These are phyloP conservation scores for Galbula dea DNA, from an alignment of 2,113 vertebrate species.

Conservation along the genomic window DNA sequence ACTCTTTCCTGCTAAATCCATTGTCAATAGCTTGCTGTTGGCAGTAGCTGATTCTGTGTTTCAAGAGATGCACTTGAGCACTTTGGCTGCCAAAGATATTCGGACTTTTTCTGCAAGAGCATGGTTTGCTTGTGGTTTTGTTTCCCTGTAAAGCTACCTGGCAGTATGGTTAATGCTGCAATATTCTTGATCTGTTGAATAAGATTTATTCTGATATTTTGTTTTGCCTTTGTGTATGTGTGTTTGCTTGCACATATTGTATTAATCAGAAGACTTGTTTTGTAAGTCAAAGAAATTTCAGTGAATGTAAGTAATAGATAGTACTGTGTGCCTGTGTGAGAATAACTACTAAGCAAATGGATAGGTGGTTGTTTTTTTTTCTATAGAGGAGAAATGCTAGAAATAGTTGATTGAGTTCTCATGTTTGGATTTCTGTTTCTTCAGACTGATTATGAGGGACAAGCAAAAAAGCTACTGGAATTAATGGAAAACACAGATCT, in stretches of 20 bases:
- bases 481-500: slow-evolving; percentile 91
- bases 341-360: not conserved
- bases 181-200: not conserved
- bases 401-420: not conserved
- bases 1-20: not conserved
- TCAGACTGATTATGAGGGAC: slow-evolving; percentile 97
- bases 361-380: not conserved
- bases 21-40: not conserved
- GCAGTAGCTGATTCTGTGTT: not conserved
- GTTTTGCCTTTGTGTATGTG: not conserved
- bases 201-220: not conserved
- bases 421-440: slow-evolving; percentile 6
- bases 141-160: not conserved
- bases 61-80: not conserved
- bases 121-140: not conserved
- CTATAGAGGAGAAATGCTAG: not conserved
- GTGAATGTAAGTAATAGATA: not conserved
- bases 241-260: not conserved
- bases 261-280: not conserved
- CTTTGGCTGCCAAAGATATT: not conserved
- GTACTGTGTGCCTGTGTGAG: not conserved
- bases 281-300: not conserved
- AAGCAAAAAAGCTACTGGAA: slow-evolving; percentile 95
- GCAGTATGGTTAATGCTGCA: not conserved
- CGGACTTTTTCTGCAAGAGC: not conserved